Percentiles rank a stretch among this genome's conserved stretches.
Evolutionary conservation across 2,797 vertebrate species (phyloP).

Genomic region (Poeciliopsis infans): DNA sequence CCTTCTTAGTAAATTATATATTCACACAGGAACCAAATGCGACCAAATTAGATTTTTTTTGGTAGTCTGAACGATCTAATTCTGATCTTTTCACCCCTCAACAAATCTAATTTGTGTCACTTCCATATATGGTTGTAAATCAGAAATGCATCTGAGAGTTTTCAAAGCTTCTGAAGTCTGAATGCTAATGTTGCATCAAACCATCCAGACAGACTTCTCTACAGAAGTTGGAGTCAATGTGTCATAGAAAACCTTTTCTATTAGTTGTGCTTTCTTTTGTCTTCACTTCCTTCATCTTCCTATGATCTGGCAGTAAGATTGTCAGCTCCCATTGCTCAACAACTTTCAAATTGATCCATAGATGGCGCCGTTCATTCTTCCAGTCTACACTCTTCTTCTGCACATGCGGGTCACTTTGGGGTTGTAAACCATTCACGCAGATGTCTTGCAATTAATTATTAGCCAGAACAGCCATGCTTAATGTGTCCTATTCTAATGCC

Average conservation of each 20-base stretch:
- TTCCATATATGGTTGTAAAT: background rate
- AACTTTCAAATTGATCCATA: background rate
- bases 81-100: background rate
- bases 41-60: background rate
- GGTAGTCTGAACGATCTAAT: accelerated
- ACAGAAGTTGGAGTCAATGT: background rate
- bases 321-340: background rate
- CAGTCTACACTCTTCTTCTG: background rate
- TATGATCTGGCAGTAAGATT: background rate
- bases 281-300: background rate
- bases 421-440: background rate
- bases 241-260: background rate
- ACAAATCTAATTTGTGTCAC: too few relatives aligned
- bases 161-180: background rate
- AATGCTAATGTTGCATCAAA: background rate
- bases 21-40: background rate
- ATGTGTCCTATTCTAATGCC: background rate
- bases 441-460: background rate
- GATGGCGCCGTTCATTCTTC: background rate
- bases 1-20: conserved; percentile 1
- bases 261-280: background rate
- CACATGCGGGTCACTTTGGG: background rate
- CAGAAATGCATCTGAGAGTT: background rate
- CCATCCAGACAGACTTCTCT: background rate
- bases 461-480: background rate